Base-by-base conservation (phyloP, 1,140 invertebrate genomes). In the Helicoverpa armigera region DNA sequence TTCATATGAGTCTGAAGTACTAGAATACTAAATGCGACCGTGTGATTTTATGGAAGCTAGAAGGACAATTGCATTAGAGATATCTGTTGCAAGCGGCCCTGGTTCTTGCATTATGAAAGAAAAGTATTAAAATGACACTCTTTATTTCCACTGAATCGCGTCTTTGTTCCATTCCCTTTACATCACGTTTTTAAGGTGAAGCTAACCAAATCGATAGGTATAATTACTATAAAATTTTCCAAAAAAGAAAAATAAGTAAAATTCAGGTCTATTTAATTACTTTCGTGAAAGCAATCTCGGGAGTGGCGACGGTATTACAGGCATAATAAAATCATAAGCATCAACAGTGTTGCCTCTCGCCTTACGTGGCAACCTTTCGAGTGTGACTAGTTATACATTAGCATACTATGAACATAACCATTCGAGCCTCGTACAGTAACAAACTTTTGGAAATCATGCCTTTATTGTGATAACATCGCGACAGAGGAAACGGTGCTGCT, bases 401-500 rank as follows among this genome's bases (percentile, higher is more conserved):
- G 35, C 73, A 75, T 75, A 63, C 29, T 43, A 3, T 73, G 53
- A 58, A 43, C 18, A 60, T 56, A 56, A 23, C 29, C 73, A 69
- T 81, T 67, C 63, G 43, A 76, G 43, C 18, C 67, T 65, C 54
- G 18, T 78, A 65, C 50, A 13, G 61, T 43, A 53, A 56, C 56
- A 67, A 58, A 81, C 80, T 81, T 81, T 81, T 75, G 72, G 72
- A 81, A 75, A 73, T 76, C 73, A 76, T 76, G 61, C 63, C 80
- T 81, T 70, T 81, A 76, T 81, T 76, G 60, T 69, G 74, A 78
- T 82, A 82, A 78, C 74, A 61, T 76, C 16, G 81, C 13, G 35
- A 43, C 35, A 50, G 81, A 79, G 85, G 82, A 84, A 84, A 82
- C 75, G 78, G 72, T 56, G 75, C 60, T 54, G 73, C 54, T 78